Evolutionary conservation across 1,140 invertebrate species (phyloP).

Genomic region (Triops cancriformis): DNA sequence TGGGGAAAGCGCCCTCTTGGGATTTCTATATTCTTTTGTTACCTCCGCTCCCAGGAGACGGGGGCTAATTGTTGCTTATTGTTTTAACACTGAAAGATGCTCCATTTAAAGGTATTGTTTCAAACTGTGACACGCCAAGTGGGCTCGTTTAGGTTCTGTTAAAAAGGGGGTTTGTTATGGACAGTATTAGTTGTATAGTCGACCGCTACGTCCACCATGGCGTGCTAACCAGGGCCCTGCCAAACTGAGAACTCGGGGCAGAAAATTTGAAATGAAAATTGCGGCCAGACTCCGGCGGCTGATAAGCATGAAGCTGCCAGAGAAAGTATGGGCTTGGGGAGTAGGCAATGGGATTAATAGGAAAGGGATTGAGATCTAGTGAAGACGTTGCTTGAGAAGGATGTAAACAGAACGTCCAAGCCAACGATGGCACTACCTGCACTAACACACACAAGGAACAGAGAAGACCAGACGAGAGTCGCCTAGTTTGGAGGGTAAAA

Average conservation of each 20-base stretch:
- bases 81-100: too few species aligned
- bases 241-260: neutral
- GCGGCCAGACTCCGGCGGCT: neutral
- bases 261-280: constrained; percentile 11
- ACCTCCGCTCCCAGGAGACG: too few species aligned
- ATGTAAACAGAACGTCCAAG: constrained; percentile 11
- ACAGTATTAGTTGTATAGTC: neutral
- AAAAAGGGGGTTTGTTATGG: neutral
- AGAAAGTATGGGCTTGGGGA: neutral
- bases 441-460: neutral
- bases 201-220: constrained; percentile 2
- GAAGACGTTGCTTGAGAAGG: neutral
- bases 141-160: too few species aligned
- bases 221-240: constrained; percentile 11
- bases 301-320: neutral
- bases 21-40: too few species aligned
- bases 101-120: too few species aligned
- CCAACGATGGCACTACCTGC: constrained; percentile 7
- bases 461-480: neutral
- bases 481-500: neutral
- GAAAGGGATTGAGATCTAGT: neutral
- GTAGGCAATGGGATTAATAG: neutral
- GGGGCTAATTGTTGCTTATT: too few species aligned
- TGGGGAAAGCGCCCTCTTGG: too few species aligned
- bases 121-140: too few species aligned